phyloP scores from a whole-genome alignment of 92 coral and sea anemone genomes.

The Nematostella vectensis region DNA sequence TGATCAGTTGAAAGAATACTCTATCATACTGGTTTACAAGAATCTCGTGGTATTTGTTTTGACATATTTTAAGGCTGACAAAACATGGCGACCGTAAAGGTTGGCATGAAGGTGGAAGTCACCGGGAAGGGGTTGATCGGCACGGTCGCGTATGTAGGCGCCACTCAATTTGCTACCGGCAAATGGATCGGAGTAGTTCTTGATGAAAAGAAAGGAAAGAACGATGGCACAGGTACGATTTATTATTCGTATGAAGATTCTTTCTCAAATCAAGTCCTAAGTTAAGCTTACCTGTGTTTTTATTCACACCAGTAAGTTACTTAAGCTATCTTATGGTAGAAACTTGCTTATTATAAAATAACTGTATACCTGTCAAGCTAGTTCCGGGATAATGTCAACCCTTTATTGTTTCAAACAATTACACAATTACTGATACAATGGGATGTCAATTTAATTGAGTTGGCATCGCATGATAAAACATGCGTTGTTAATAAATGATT shows the following conservation, averaged over 20 bases:
- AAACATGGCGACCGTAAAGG: constrained; percentile 62
- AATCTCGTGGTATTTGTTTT: neutral
- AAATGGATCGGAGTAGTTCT: constrained; percentile 98
- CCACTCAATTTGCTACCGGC: constrained; percentile 93
- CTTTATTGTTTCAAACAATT: too few relatives aligned
- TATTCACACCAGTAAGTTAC: neutral
- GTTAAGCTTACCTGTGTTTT: neutral
- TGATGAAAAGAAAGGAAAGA: constrained; percentile 92
- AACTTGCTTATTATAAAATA: neutral
- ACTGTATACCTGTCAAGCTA: too few relatives aligned
- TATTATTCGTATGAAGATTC: too few relatives aligned
- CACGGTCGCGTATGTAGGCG: constrained; percentile 91
- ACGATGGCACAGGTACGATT: constrained; percentile 90
- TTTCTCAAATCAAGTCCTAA: too few relatives aligned
- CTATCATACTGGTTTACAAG: too few relatives aligned
- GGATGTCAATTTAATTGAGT: too few relatives aligned
- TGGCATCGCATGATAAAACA: too few relatives aligned
- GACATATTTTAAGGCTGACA: neutral
- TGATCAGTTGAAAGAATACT: too few relatives aligned
- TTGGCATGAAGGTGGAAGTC: constrained; percentile 85
- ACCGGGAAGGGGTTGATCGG: constrained; percentile 78
- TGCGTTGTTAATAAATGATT: too few relatives aligned
- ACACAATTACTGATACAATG: too few relatives aligned
- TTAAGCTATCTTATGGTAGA: neutral
- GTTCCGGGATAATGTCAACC: too few relatives aligned